Evolutionary conservation across 35 echinoderm and acorn worm species (phyloP).

Genomic region (Heliocidaris tuberculata): DNA sequence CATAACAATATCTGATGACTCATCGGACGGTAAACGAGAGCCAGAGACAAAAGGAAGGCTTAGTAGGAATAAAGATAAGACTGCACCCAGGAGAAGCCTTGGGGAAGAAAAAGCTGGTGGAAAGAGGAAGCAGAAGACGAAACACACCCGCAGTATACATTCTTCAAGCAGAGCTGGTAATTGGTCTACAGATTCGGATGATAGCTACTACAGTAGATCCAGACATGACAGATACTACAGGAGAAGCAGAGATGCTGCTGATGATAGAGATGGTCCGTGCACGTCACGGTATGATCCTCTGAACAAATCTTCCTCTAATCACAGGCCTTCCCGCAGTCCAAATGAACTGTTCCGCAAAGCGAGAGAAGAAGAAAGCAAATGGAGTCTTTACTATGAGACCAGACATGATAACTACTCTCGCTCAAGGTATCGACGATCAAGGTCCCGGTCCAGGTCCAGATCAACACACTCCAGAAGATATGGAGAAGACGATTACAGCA

Average conservation of each 20-base stretch:
- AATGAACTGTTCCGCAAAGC: neutral
- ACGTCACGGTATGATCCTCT: neutral
- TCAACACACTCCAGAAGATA: slow-evolving; percentile 27
- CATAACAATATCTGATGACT: slow-evolving; percentile 54
- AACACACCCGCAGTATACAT: slow-evolving; percentile 29
- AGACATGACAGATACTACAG: neutral
- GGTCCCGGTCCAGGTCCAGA: slow-evolving; percentile 31
- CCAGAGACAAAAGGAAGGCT: slow-evolving; percentile 26
- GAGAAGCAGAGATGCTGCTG: slow-evolving; percentile 37
- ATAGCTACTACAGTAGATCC: slow-evolving; percentile 6
- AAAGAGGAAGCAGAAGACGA: slow-evolving; percentile 65
- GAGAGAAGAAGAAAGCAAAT: slow-evolving; percentile 11
- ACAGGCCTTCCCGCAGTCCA: neutral
- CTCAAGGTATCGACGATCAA: neutral
- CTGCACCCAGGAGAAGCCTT: neutral
- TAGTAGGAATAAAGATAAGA: neutral
- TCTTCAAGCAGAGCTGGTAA: neutral
- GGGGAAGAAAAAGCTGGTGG: slow-evolving; percentile 50
- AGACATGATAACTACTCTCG: slow-evolving; percentile 22
- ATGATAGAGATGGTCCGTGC: neutral
- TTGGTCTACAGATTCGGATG: slow-evolving; percentile 47
- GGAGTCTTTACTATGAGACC: slow-evolving; percentile 48
- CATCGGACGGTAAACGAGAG: slow-evolving; percentile 2
- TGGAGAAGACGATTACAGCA: neutral
- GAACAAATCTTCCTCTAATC: neutral